A percentile compares a stretch with the other conserved stretches of the same genome.
phyloP scores from a whole-genome alignment of 2,888 invertebrate species.

The Lymantria dispar region DNA sequence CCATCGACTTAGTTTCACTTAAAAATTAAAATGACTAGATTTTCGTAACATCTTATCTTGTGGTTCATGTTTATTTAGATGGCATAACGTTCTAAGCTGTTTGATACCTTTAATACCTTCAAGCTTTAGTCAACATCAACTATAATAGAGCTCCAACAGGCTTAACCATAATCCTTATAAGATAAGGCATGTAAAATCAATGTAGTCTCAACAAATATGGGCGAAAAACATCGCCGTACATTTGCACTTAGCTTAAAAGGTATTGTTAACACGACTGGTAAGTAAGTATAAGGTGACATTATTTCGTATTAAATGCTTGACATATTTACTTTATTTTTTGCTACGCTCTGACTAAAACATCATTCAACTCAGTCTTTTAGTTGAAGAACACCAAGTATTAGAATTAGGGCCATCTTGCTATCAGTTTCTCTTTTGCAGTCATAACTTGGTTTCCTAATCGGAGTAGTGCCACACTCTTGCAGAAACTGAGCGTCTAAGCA shows the following conservation, averaged over 20 bases:
- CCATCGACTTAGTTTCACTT: too few relatives aligned
- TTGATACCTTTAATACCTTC: conserved; percentile 15
- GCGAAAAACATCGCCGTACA: conserved; percentile 10
- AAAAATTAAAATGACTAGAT: not conserved
- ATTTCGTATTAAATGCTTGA: too few relatives aligned
- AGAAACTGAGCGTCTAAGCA: too few relatives aligned
- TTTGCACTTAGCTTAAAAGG: not conserved
- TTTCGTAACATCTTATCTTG: not conserved
- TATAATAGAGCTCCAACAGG: conserved; percentile 28
- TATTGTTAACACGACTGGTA: not conserved
- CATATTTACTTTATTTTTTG: too few relatives aligned
- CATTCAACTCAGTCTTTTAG: too few relatives aligned
- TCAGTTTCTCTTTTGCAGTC: too few relatives aligned
- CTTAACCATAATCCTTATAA: conserved; percentile 21
- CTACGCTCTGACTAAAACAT: too few relatives aligned
- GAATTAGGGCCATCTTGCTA: too few relatives aligned
- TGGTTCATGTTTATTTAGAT: not conserved
- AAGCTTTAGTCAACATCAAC: conserved; percentile 14
- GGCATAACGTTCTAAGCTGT: conserved; percentile 6
- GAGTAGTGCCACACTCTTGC: too few relatives aligned
- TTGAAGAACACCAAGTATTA: too few relatives aligned
- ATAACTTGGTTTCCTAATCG: too few relatives aligned
- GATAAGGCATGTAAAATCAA: conserved; percentile 20
- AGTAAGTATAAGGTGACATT: too few relatives aligned
- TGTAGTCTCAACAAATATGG: conserved; percentile 12